phyloP scores from a whole-genome alignment of 2,797 vertebrate genomes.

The Accipiter badius region DNA sequence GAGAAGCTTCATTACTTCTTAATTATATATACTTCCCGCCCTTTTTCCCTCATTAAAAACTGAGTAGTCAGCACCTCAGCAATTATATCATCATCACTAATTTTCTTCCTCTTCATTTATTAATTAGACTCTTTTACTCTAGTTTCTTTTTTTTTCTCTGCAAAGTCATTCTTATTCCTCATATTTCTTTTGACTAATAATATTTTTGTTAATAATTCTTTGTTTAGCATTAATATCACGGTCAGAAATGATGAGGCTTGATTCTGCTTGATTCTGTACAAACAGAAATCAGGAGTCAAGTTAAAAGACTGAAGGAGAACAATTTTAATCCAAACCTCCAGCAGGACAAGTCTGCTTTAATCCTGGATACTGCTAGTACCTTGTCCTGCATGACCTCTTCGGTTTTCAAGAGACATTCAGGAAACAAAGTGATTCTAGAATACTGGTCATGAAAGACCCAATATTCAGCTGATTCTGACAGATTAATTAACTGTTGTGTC shows the following conservation, averaged over 20 bases:
- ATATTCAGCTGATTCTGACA: background rate
- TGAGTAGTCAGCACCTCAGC: background rate
- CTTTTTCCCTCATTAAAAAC: conserved; percentile 9
- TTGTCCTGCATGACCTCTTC: background rate
- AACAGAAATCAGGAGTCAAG: background rate
- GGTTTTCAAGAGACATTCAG: background rate
- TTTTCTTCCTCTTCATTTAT: conserved; percentile 37
- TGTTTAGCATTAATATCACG: background rate
- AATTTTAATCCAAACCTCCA: background rate
- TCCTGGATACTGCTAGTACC: background rate
- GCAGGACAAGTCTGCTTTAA: background rate
- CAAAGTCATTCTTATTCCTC: background rate
- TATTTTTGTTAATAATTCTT: background rate
- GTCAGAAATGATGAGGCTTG: background rate
- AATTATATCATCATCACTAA: conserved; percentile 43
- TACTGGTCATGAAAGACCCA: background rate
- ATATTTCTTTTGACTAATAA: background rate
- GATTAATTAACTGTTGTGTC: background rate
- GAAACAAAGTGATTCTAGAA: background rate
- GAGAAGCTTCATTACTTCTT: conserved; percentile 30
- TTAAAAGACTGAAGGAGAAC: background rate
- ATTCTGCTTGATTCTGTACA: background rate
- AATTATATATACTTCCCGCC: background rate
- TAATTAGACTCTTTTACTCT: background rate
- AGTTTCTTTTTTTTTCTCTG: background rate